These are phyloP conservation scores for Scophthalmus maximus DNA, from an alignment of 2,113 vertebrate genomes.

Conservation along the genomic window DNA sequence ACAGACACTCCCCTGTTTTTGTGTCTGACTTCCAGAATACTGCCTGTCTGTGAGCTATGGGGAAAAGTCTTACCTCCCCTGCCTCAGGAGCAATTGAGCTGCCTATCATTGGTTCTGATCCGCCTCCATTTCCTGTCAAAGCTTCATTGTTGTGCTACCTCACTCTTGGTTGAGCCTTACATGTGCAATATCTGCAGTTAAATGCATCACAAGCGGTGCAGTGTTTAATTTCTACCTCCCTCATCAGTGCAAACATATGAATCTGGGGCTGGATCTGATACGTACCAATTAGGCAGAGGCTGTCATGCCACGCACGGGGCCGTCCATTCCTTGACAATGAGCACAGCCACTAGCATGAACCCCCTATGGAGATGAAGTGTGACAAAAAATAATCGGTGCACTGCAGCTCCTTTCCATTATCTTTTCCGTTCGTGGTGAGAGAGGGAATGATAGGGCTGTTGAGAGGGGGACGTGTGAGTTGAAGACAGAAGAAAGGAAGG, in stretches of 20 bases:
- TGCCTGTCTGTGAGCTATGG: slow-evolving; percentile 31
- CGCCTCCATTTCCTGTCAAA: slow-evolving; percentile 5
- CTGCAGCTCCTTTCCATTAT: slow-evolving; percentile 46
- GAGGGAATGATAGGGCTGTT: background rate
- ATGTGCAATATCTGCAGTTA: background rate
- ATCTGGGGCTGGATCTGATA: slow-evolving; percentile 25
- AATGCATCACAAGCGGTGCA: background rate
- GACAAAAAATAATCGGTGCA: slow-evolving; percentile 42
- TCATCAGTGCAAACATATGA: slow-evolving; percentile 26
- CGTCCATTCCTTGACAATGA: slow-evolving; percentile 44
- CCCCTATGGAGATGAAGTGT: slow-evolving; percentile 37
- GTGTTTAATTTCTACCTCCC: slow-evolving; percentile 14
- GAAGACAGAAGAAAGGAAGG: slow-evolving; percentile 36
- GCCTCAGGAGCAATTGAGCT: slow-evolving; percentile 39
- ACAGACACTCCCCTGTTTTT: background rate
- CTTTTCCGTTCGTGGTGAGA: slow-evolving; percentile 15
- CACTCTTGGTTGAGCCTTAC: background rate
- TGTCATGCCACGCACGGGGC: slow-evolving; percentile 22
- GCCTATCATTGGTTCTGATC: slow-evolving; percentile 23
- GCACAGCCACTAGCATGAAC: slow-evolving; percentile 20
- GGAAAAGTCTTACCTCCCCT: slow-evolving; percentile 12
- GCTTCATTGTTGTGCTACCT: slow-evolving; percentile 4
- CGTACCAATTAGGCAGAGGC: slow-evolving; percentile 21
- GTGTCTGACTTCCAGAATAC: slow-evolving; percentile 13
- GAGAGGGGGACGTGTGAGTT: slow-evolving; percentile 25